Conservation (phyloP, 2,113 vertebrate genomes). For the Cichladusa arquata region DNA sequence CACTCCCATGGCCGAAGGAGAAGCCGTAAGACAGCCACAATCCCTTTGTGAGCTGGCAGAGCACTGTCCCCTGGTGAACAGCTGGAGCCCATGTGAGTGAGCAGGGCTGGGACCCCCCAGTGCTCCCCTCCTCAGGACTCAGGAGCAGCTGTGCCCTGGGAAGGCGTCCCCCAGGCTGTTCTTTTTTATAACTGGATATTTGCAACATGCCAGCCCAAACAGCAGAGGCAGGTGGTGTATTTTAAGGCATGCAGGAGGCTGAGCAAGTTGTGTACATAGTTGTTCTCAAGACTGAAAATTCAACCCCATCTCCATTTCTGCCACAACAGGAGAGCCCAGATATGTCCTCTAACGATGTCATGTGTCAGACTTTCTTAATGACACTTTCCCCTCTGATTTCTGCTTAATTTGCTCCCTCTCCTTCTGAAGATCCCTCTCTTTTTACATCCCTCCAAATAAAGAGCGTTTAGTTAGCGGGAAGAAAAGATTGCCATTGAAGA, state of each 20-base stretch:
- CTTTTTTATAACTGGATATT: neutral
- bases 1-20: neutral
- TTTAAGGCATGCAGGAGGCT: neutral
- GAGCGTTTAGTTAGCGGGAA: neutral
- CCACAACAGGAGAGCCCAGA: neutral
- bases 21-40: neutral
- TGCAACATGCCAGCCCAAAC: neutral
- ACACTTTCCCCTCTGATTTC: slow-evolving; percentile 10
- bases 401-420: slow-evolving; percentile 26
- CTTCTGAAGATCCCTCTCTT: slow-evolving; percentile 42
- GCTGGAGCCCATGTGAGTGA: fast-evolving
- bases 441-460: slow-evolving; percentile 49
- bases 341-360: neutral
- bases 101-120: neutral
- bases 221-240: neutral
- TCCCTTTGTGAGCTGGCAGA: neutral
- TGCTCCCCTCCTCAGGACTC: fast-evolving
- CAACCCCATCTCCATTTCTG: neutral
- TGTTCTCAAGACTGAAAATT: neutral
- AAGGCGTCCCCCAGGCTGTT: neutral
- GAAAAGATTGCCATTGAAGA: slow-evolving; percentile 44
- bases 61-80: neutral
- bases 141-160: fast-evolving
- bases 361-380: slow-evolving; percentile 46
- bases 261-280: neutral